phyloP scores from a whole-genome alignment of 2,888 invertebrate genomes.

The Lymantria dispar region DNA sequence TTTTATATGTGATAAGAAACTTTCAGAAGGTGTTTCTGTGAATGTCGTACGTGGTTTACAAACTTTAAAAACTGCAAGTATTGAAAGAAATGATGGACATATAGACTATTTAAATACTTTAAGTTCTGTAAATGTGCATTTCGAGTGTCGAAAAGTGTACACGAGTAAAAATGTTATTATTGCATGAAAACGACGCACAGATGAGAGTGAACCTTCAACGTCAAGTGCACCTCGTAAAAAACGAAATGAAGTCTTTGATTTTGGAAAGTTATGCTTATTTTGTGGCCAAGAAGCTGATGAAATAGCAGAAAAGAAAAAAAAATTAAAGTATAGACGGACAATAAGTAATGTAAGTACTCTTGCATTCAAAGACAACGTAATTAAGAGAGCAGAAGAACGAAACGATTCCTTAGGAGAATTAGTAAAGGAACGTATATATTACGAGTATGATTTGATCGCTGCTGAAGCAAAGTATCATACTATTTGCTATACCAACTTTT shows the following conservation, averaged over 20 bases:
- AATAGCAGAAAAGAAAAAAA: conserved; percentile 41
- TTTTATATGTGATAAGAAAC: conserved; percentile 1
- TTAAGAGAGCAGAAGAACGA: conserved; percentile 48
- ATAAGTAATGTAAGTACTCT: conserved; percentile 43
- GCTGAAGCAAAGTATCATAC: conserved; percentile 48
- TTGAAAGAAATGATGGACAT: conserved; percentile 32
- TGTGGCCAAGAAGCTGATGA: conserved; percentile 47
- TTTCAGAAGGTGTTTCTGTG: conserved; percentile 11
- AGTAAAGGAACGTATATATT: conserved; percentile 39
- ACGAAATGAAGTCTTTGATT: conserved; percentile 27
- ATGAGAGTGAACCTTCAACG: conserved; percentile 25
- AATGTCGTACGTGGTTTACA: conserved; percentile 33
- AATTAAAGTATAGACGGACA: conserved; percentile 31
- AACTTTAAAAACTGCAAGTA: conserved; percentile 36
- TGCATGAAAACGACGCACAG: conserved; percentile 32
- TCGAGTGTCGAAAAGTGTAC: conserved; percentile 35
- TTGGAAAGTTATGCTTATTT: conserved; percentile 44
- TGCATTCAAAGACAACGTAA: conserved; percentile 45
- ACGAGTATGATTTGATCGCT: conserved; percentile 39
- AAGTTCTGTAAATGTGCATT: conserved; percentile 16
- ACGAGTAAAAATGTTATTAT: conserved; percentile 26
- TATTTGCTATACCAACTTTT: conserved; percentile 47
- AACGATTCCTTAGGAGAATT: conserved; percentile 41
- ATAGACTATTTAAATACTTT: conserved; percentile 4
- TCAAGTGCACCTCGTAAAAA: conserved; percentile 34